Evolutionary conservation across 2,113 vertebrate species (phyloP).

Genomic region (Zosterops lateralis): DNA sequence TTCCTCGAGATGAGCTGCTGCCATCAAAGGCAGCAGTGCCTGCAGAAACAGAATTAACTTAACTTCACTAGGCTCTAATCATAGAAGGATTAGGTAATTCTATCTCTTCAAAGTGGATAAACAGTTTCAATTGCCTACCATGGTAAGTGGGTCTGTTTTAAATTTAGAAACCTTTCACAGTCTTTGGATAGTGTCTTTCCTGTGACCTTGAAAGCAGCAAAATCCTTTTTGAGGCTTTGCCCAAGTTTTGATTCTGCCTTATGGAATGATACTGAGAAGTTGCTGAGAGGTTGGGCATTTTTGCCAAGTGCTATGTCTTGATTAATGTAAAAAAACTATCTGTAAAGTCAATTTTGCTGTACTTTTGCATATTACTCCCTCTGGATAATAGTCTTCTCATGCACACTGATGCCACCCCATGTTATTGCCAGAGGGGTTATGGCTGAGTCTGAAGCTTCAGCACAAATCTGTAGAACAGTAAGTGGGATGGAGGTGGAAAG

Average conservation of each 20-base stretch:
- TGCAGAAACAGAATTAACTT: conserved; percentile 41
- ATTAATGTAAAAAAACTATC: not conserved
- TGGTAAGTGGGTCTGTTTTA: conserved; percentile 29
- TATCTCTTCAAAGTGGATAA: conserved; percentile 64
- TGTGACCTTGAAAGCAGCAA: conserved; percentile 14
- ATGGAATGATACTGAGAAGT: not conserved
- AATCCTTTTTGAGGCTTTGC: not conserved
- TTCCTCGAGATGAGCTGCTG: not conserved
- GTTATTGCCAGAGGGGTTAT: not conserved
- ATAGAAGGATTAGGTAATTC: conserved; percentile 58
- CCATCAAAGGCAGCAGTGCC: not conserved
- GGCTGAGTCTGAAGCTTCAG: not conserved
- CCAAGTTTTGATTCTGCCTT: not conserved
- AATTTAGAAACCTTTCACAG: conserved; percentile 51
- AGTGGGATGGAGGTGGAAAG: not conserved
- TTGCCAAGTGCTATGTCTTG: not conserved
- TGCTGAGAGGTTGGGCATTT: not conserved
- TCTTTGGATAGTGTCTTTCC: conserved; percentile 10
- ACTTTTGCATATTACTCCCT: not conserved
- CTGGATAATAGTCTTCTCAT: not conserved
- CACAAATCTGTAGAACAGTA: not conserved
- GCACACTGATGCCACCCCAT: accelerated
- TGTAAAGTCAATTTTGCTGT: not conserved
- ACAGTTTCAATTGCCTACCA: conserved; percentile 40
- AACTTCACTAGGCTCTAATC: conserved; percentile 50